These are phyloP conservation scores for Eidolon dupreanum DNA, from an alignment of 2,797 vertebrate species.

Conservation along the genomic window DNA sequence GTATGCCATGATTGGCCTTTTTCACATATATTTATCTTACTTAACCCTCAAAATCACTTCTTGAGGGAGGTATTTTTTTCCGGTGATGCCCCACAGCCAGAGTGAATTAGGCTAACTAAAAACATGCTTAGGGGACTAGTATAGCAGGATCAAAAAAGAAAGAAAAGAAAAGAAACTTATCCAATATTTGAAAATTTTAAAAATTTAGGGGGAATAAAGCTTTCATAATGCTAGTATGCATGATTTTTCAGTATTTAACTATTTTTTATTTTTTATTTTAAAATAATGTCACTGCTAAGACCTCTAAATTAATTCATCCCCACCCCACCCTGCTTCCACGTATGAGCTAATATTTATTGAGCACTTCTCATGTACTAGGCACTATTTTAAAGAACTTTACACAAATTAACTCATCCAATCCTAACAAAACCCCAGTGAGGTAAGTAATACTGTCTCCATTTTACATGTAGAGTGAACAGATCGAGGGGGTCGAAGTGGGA, in stretches of 20 bases:
- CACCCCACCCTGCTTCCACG: not conserved
- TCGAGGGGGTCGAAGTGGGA: not conserved
- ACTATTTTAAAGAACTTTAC: not conserved
- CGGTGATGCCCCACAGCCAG: not conserved
- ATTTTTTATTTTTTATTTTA: not conserved
- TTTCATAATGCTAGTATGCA: not conserved
- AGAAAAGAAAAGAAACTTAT: not conserved
- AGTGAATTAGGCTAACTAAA: not conserved
- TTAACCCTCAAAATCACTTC: not conserved
- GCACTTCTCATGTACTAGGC: not conserved
- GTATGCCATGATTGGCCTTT: not conserved
- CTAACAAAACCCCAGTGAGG: not conserved
- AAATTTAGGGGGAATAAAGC: not conserved
- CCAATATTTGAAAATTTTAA: constrained; percentile 9
- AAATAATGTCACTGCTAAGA: not conserved
- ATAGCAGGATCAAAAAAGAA: not conserved
- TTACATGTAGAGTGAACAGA: not conserved
- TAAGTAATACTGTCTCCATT: not conserved
- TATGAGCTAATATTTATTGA: not conserved
- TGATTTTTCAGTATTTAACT: not conserved
- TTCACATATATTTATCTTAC: not conserved
- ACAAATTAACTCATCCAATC: not conserved
- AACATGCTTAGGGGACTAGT: not conserved
- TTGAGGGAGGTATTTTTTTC: not conserved
- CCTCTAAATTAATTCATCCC: not conserved